Evolutionary conservation across 2,888 invertebrate genomes (phyloP).

Genomic region (Drosophila meridionalis): DNA sequence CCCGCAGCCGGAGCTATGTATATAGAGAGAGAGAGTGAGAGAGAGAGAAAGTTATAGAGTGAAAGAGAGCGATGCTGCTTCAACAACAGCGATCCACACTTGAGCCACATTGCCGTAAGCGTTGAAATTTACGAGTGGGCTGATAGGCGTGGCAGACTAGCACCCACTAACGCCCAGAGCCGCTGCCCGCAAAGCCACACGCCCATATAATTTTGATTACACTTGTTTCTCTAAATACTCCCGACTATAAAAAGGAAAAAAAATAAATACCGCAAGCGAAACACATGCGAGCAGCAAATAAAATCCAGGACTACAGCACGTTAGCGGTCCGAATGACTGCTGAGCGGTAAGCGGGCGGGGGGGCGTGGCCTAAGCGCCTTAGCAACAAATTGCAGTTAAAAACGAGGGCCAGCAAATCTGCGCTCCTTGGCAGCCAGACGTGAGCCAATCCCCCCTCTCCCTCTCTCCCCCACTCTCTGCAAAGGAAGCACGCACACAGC

Average conservation of each 20-base stretch:
- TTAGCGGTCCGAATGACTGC: not conserved
- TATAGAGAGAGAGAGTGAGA: not conserved
- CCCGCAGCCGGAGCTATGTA: slow-evolving; percentile 26
- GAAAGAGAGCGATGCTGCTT: not conserved
- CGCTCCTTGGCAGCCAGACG: slow-evolving; percentile 27
- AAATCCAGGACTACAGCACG: slow-evolving; percentile 50
- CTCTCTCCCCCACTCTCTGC: not conserved
- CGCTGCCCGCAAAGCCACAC: slow-evolving; percentile 43
- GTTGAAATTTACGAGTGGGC: slow-evolving; percentile 62
- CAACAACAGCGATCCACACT: slow-evolving; percentile 24
- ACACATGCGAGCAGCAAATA: slow-evolving; percentile 59
- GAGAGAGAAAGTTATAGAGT: not conserved
- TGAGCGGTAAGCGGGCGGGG: not conserved
- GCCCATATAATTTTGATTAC: slow-evolving; percentile 80
- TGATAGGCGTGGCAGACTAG: slow-evolving; percentile 6
- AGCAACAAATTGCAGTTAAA: slow-evolving; percentile 76
- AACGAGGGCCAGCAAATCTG: slow-evolving; percentile 61
- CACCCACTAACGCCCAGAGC: not conserved
- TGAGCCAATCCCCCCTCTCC: not conserved
- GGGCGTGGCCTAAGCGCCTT: slow-evolving; percentile 59
- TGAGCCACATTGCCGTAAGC: slow-evolving; percentile 65
- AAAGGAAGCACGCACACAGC: slow-evolving; percentile 40
- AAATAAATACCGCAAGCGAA: slow-evolving; percentile 45
- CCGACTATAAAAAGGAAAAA: slow-evolving; percentile 53
- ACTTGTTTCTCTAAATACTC: slow-evolving; percentile 78